phyloP scores from a whole-genome alignment of 2,888 invertebrate genomes.

The Polia nebulosa region DNA sequence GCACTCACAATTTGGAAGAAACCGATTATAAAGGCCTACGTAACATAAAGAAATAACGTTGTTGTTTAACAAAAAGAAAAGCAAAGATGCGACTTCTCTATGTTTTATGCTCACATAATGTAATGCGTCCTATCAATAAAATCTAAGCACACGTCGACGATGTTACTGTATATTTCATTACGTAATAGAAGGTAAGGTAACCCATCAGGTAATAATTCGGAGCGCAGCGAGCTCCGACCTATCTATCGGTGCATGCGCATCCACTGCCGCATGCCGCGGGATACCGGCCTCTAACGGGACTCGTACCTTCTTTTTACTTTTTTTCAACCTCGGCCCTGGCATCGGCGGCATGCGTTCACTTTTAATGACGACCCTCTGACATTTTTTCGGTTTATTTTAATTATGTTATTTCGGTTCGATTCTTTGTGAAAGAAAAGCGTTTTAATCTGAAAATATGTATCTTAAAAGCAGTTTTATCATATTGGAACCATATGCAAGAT shows the following conservation, averaged over 20 bases:
- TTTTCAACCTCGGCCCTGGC: conserved; percentile 76
- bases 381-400: conserved; percentile 38
- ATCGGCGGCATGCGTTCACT: conserved; percentile 86
- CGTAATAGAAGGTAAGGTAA: conserved; percentile 55
- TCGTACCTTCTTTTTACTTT: conserved; percentile 84
- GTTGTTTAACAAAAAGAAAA: neutral
- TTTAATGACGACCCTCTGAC: conserved; percentile 80
- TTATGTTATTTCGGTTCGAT: conserved; percentile 11
- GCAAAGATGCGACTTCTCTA: neutral
- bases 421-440: neutral
- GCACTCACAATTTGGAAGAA: neutral
- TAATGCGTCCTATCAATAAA: conserved; percentile 9
- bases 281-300: conserved; percentile 87
- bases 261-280: conserved; percentile 72
- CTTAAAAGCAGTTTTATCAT: neutral
- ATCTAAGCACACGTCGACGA: conserved; percentile 18
- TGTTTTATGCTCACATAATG: neutral
- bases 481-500: neutral
- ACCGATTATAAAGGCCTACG: neutral
- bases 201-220: conserved; percentile 44
- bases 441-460: neutral
- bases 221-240: conserved; percentile 51
- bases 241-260: conserved; percentile 63
- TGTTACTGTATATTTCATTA: conserved; percentile 56
- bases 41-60: neutral